Base-by-base conservation (phyloP, 2,113 vertebrate species). In the Columba livia region DNA sequence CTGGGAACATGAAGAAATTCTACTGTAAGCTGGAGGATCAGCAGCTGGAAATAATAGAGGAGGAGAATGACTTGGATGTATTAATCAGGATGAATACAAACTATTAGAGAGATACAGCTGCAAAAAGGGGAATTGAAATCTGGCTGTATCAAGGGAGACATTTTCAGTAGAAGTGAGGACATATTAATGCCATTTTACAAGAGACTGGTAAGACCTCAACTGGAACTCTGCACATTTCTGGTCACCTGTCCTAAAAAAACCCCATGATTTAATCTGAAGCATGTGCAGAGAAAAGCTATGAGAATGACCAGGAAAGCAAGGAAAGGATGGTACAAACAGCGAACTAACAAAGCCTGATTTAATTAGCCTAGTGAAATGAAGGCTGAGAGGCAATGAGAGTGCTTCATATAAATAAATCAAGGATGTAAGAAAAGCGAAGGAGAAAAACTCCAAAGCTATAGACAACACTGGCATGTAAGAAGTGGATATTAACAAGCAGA, bases 71-170 rank as follows among this genome's bases (percentile, higher is more conserved):
- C 47, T 62, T 58, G 17, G 56, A 80, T 51, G 21, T 50, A 90
- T 51, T 92, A 94, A 93, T 82, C 57, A 26, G 36, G 34, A 93
- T 42, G 51, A 88, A 92, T 80, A 74, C 11, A 92, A 80, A 56
- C 51, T 83, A 60, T 80, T 60, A 85, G 50, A 78, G 44, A 82
- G 34, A 79, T 56, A 77, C 9, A 80, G 72, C 0, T 50, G 58
- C 4, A 8, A 92, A 83, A 92, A 93, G 88, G 48, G 34, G 32
- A 82, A 19, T 3, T 40, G 66, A 44, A 92, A 67, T 67, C 58
- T 62, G 32, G 13, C 31, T 48, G 17, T 32, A 89, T 32, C n/a
- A 73, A 83, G 54, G n/a, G 79, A 92, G 3, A 10, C 58, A 80
- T 75, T 81, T 88, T 78, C 80, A 71, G 38, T 12, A 51, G 34